These are phyloP conservation scores for Colistium nudipinnis DNA, from an alignment of 2,113 vertebrate genomes.

Conservation along the genomic window DNA sequence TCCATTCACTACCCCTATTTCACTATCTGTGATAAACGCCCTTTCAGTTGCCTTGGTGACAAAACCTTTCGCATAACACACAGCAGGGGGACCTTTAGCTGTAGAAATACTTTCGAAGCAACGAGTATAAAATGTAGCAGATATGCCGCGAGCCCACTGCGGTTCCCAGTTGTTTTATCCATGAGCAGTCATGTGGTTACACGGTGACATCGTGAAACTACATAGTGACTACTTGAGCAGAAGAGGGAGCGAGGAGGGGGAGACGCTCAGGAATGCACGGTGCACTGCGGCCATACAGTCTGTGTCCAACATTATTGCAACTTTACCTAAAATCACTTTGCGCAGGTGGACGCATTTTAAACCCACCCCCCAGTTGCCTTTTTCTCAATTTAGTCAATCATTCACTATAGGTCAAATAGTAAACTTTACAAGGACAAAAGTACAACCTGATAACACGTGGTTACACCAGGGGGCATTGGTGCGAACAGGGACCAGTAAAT, in stretches of 20 bases:
- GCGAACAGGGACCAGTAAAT: not conserved
- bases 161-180: constrained; percentile 39
- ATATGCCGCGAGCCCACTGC: not conserved
- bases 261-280: constrained; percentile 56
- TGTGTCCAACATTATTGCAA: not conserved
- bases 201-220: constrained; percentile 55
- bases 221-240: constrained; percentile 52
- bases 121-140: constrained; percentile 6
- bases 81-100: constrained; percentile 6
- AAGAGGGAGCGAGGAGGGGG: constrained; percentile 26
- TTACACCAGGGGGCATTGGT: not conserved
- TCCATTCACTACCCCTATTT: no score
- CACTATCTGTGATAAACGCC: no score
- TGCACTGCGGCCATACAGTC: constrained; percentile 4
- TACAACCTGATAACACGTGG: constrained; percentile 66
- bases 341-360: constrained; percentile 18
- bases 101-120: not conserved
- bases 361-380: not conserved
- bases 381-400: constrained; percentile 77
- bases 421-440: constrained; percentile 70
- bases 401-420: constrained; percentile 74
- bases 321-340: not conserved
- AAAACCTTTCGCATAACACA: not conserved
- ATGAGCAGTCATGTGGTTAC: constrained; percentile 64
- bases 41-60: no score